phyloP scores from a whole-genome alignment of 2,888 invertebrate species.

The Agriopis leucophaearia region DNA sequence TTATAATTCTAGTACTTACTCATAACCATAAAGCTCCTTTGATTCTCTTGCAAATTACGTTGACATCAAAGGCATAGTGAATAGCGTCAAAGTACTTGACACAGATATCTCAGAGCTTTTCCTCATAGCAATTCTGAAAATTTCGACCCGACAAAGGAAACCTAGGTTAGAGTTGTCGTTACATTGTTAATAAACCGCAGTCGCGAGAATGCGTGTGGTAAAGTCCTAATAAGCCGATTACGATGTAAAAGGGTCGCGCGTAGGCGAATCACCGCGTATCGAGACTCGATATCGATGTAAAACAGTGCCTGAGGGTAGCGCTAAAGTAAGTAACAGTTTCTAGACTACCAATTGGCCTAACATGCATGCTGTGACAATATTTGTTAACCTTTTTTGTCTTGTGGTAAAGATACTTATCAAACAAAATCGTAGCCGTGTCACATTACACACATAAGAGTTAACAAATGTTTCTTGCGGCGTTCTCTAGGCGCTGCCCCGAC shows the following conservation, averaged over 20 bases:
- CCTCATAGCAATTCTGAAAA: constrained; percentile 45
- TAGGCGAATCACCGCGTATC: constrained; percentile 33
- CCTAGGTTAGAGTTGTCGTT: constrained; percentile 50
- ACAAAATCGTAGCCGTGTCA: too few relatives aligned
- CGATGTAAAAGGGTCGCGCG: constrained; percentile 66
- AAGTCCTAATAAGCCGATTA: constrained; percentile 82
- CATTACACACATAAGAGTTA: too few relatives aligned
- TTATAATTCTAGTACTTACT: constrained; percentile 6
- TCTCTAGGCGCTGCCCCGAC: too few relatives aligned
- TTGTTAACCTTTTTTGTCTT: too few relatives aligned
- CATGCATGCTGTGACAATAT: too few relatives aligned
- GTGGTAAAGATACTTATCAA: too few relatives aligned
- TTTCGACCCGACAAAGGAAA: constrained; percentile 45
- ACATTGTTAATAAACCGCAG: constrained; percentile 60
- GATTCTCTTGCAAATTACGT: constrained; percentile 14
- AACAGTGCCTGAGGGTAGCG: constrained; percentile 17
- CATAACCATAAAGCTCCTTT: constrained; percentile 17
- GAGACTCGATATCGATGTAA: constrained; percentile 22
- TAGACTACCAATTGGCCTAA: too few relatives aligned
- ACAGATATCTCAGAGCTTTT: constrained; percentile 41
- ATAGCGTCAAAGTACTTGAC: constrained; percentile 25
- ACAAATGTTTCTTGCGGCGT: too few relatives aligned
- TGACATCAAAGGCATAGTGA: constrained; percentile 20
- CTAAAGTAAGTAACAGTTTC: neutral
- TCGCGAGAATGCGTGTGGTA: constrained; percentile 72